Evolutionary conservation across 1,140 invertebrate genomes (phyloP).

Genomic region (Orchesella cincta): DNA sequence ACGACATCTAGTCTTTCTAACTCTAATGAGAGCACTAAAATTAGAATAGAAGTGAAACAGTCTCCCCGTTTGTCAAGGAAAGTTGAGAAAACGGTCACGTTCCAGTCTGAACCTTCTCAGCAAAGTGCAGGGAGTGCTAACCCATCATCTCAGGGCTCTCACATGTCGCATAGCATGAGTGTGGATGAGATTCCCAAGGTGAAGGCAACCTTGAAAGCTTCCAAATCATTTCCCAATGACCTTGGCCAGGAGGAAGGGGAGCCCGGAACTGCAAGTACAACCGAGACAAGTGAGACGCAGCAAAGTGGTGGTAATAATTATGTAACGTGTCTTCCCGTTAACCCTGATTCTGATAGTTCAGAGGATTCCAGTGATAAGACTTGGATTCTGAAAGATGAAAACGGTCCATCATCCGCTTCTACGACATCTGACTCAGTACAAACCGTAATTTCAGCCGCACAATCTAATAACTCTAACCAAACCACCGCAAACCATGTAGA

Average conservation of each 20-base stretch:
- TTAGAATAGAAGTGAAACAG: conserved; percentile 52
- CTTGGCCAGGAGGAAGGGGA: conserved; percentile 65
- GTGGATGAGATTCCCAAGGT: conserved; percentile 84
- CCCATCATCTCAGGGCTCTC: not conserved
- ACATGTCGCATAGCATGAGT: conserved; percentile 76
- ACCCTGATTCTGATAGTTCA: conserved; percentile 54
- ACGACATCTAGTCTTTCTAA: conserved; percentile 20
- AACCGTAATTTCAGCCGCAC: conserved; percentile 30
- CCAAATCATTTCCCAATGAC: conserved; percentile 80
- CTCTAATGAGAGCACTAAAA: conserved; percentile 36
- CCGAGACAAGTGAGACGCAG: conserved; percentile 69
- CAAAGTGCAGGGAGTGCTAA: not conserved
- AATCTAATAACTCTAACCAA: conserved; percentile 15
- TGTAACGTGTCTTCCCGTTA: conserved; percentile 54
- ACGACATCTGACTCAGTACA: conserved; percentile 27
- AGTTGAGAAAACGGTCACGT: conserved; percentile 52
- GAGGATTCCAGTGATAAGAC: conserved; percentile 56
- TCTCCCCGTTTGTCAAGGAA: conserved; percentile 47
- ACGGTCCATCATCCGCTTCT: conserved; percentile 49
- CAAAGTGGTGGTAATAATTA: conserved; percentile 44
- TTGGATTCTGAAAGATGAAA: conserved; percentile 55
- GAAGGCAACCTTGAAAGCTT: conserved; percentile 76
- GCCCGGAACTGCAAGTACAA: conserved; percentile 73
- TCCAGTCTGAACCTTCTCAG: conserved; percentile 41
- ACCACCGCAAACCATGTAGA: conserved; percentile 42